A percentile compares a stretch with the other conserved stretches of the same genome.
Conservation (phyloP, 2,113 vertebrate species). For the Mustela lutreola region DNA sequence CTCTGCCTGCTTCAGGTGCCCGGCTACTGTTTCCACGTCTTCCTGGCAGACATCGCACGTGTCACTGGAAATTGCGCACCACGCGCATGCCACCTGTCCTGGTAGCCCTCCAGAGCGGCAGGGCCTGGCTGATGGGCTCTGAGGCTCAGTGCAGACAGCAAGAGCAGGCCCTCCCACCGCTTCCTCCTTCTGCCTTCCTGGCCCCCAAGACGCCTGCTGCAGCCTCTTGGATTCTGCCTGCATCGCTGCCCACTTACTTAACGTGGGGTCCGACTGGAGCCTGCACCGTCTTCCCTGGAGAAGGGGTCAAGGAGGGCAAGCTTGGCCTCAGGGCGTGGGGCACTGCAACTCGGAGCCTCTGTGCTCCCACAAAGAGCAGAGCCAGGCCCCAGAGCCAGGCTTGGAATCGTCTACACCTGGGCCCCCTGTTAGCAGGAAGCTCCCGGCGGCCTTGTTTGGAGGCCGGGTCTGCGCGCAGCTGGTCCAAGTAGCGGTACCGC, state of each 20-base stretch:
- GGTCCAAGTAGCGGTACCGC: neutral
- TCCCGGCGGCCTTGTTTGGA: neutral
- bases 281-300: constrained; percentile 83
- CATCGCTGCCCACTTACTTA: neutral
- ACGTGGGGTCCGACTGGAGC: neutral
- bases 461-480: neutral
- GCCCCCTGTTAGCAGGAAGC: neutral
- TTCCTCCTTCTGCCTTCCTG: constrained; percentile 72
- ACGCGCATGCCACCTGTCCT: constrained; percentile 86
- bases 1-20: constrained; percentile 89
- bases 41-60: constrained; percentile 85
- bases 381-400: constrained; percentile 83
- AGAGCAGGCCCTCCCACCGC: constrained; percentile 51
- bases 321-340: constrained; percentile 86
- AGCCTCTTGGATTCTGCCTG: neutral
- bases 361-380: constrained; percentile 84
- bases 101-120: constrained; percentile 84
- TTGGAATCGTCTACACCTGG: constrained; percentile 88
- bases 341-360: constrained; percentile 77
- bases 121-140: constrained; percentile 86
- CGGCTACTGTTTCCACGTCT: constrained; percentile 88
- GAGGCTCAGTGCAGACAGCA: constrained; percentile 84
- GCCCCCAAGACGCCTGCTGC: constrained; percentile 14
- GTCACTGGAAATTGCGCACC: constrained; percentile 90
- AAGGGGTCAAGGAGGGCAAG: constrained; percentile 92